Evolutionary conservation across 2,888 invertebrate species (phyloP), one percentile per base, ranked within the genome.

Genomic region (Frankliniella intonsa): DNA sequence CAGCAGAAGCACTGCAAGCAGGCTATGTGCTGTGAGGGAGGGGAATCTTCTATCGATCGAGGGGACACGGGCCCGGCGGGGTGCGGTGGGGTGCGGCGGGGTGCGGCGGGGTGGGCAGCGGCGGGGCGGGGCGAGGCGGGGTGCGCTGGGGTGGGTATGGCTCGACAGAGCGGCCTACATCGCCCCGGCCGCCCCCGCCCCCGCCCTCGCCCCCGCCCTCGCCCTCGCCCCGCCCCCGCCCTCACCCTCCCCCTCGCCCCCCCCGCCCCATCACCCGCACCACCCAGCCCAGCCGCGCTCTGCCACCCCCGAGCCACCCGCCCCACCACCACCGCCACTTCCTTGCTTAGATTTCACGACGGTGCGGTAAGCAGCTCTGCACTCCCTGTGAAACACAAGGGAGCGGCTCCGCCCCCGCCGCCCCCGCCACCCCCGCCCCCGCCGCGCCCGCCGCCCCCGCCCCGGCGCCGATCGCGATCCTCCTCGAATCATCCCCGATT

Each of bases 41-140:
- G 69, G 69, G 69, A 76, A 76, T 76, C 69, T 76, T 76, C 69
- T 76, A 76, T 76, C 69, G 69, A 76, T 76, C 69, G 22, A 76
- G 69, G 69, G 69, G 25, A 76, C 69, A 25, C 12, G 22, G 69
- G 69, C 8, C 2, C 25, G 69, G 69, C 22, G 69, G 69, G 22
- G 69, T 9, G 69, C n/a, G 22, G n/a, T 3, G 22, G 55, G 55
- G 55, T 8, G 55, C n/a, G 69, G 69, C 11, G 69, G 69, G 22
- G 65, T 9, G 65, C 9, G 19, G 65, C 9, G 51, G 51, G 51
- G 51, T 14, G 51, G 51, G 51, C 10, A 51, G 51, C 14, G 62
- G 65, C 65, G n/a, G 65, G 65, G 69, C 19, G 69, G 22, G 69
- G 69, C 69, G 69, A 25, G 69, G 25, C 12, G 9, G 25, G 69